Percentiles rank a stretch among this genome's conserved stretches.
phyloP scores from a whole-genome alignment of 2,797 vertebrate species.

The Ispidina picta region DNA sequence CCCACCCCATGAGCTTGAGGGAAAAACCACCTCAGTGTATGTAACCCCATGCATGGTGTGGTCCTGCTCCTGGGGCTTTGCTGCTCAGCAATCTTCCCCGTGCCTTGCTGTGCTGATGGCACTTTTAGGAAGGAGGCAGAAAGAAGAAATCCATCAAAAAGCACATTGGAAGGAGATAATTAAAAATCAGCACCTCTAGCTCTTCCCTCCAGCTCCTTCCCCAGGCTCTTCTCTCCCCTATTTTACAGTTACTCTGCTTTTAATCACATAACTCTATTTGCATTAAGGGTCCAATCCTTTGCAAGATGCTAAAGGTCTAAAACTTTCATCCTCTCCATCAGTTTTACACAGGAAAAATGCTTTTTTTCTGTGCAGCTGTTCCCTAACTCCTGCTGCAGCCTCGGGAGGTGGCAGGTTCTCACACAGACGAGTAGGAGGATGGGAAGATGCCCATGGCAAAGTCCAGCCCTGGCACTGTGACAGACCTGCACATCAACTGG shows the following conservation, averaged over 20 bases:
- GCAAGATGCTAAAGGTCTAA: background rate
- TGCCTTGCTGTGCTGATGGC: background rate
- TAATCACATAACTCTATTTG: background rate
- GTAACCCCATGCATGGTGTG: background rate
- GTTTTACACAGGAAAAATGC: background rate
- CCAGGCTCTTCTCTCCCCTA: background rate
- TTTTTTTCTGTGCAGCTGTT: background rate
- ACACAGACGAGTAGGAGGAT: background rate
- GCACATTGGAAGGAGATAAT: background rate
- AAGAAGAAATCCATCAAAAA: background rate
- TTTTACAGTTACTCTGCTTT: background rate
- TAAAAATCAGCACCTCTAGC: background rate
- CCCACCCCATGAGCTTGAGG: background rate
- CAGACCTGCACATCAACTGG: background rate
- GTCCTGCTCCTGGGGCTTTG: background rate
- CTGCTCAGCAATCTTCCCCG: slow-evolving; percentile 4
- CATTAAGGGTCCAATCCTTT: background rate
- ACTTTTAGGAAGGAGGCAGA: background rate
- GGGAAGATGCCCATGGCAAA: background rate
- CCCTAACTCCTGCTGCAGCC: background rate
- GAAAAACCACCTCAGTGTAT: slow-evolving; percentile 4
- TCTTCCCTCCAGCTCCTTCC: background rate
- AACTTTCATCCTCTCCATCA: background rate
- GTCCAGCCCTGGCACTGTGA: background rate
- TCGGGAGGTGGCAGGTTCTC: background rate